Evolutionary conservation across 1,140 invertebrate species (phyloP).

Genomic region (Bombus vancouverensis): DNA sequence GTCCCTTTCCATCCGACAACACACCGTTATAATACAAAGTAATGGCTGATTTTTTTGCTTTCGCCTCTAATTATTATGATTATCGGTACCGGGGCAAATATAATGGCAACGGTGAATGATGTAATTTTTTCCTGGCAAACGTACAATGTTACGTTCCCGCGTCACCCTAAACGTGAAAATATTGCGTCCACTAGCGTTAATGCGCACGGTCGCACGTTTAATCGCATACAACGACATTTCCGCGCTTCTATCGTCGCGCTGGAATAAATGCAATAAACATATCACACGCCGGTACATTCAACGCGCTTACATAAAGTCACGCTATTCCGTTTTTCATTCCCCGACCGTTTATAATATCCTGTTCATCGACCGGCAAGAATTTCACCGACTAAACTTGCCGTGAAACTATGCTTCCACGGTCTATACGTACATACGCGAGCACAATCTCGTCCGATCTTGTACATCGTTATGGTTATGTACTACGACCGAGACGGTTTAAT

Average conservation of each 20-base stretch:
- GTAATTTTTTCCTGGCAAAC: constrained; percentile 18
- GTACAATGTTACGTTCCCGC: background rate
- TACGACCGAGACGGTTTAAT: constrained; percentile 57
- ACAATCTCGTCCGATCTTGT: background rate
- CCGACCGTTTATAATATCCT: background rate
- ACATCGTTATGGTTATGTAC: constrained; percentile 41
- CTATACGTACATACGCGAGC: background rate
- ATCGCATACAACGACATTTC: background rate
- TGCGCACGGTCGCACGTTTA: background rate
- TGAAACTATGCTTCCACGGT: constrained; percentile 5
- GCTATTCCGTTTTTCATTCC: background rate
- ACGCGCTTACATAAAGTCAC: background rate
- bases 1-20: constrained; percentile 39
- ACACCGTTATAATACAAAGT: constrained; percentile 54
- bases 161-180: constrained; percentile 16
- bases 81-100: constrained; percentile 26
- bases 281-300: background rate
- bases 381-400: constrained; percentile 18
- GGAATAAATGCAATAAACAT: constrained; percentile 20
- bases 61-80: constrained; percentile 48
- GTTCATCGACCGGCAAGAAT: constrained; percentile 11
- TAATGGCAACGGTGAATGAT: constrained; percentile 50
- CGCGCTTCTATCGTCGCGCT: background rate
- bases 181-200: background rate
- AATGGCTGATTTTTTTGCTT: constrained; percentile 51